Conservation (phyloP, 1,140 invertebrate genomes). For the Hypothenemus hampei region DNA sequence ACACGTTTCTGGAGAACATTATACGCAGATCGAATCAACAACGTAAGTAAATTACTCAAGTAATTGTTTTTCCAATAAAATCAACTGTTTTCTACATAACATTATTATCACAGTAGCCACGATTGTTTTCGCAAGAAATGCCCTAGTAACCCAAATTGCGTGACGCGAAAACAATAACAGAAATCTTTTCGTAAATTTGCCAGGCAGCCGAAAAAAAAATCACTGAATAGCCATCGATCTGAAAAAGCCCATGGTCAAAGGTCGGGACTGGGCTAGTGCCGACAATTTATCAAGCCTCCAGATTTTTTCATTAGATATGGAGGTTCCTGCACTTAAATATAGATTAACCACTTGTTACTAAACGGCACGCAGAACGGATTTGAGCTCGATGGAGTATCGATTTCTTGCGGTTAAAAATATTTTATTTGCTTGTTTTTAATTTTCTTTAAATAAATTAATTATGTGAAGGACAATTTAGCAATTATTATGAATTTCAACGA, state of each 20-base stretch:
- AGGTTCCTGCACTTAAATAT: not conserved
- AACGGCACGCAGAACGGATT: no score
- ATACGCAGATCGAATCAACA: slow-evolving; percentile 95
- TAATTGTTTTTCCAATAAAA: not conserved
- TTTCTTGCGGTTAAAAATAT: no score
- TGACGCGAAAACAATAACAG: no score
- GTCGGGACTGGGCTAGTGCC: not conserved
- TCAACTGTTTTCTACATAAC: not conserved
- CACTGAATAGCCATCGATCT: not conserved
- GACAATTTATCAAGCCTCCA: not conserved
- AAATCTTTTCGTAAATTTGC: no score
- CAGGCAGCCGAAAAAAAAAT: not conserved
- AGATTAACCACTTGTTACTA: not conserved
- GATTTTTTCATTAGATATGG: not conserved
- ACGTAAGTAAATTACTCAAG: slow-evolving; percentile 86
- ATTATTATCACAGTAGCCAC: no score
- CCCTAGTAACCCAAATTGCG: no score
- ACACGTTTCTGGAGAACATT: slow-evolving; percentile 99
- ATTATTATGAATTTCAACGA: no score
- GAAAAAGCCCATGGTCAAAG: not conserved
- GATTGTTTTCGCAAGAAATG: no score
- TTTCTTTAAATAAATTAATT: no score
- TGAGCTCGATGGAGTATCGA: no score
- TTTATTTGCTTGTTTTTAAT: no score
- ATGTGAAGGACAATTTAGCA: no score